Conservation (phyloP, 2,888 invertebrate genomes). For the Heliconius sara region DNA sequence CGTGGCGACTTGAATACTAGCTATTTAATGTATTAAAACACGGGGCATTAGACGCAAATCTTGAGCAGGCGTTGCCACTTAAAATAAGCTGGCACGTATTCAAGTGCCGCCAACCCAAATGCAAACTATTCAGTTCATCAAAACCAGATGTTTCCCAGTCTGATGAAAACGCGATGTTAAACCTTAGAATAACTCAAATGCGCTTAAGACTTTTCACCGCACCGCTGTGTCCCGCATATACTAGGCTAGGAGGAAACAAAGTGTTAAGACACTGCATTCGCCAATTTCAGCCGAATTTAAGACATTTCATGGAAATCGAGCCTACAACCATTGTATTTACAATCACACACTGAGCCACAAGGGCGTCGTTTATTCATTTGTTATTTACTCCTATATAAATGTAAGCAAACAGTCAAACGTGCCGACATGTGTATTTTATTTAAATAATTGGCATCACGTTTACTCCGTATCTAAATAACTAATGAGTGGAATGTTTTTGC, state of each 20-base stretch:
- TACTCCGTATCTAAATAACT: constrained; percentile 46
- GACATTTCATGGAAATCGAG: too few species aligned
- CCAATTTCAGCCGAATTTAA: too few species aligned
- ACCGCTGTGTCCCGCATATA: too few species aligned
- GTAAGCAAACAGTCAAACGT: constrained; percentile 6
- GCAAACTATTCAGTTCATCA: constrained; percentile 81
- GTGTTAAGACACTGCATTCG: too few species aligned
- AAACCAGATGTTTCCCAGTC: constrained; percentile 78
- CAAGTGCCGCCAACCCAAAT: constrained; percentile 80
- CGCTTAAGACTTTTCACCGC: neutral
- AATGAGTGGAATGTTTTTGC: constrained; percentile 42
- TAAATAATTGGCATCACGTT: constrained; percentile 10
- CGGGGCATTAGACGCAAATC: constrained; percentile 73
- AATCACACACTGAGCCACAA: neutral
- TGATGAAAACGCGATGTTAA: constrained; percentile 66
- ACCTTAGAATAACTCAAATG: neutral
- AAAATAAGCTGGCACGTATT: constrained; percentile 83
- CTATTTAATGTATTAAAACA: constrained; percentile 61
- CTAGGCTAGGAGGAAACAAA: too few species aligned
- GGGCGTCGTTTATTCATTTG: neutral
- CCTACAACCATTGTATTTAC: neutral
- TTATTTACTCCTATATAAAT: neutral
- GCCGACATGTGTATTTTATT: constrained; percentile 1
- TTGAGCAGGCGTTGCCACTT: constrained; percentile 79
- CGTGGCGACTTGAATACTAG: constrained; percentile 62